Conservation (phyloP, 2,888 invertebrate genomes). For the Aporophyla lueneburgensis region DNA sequence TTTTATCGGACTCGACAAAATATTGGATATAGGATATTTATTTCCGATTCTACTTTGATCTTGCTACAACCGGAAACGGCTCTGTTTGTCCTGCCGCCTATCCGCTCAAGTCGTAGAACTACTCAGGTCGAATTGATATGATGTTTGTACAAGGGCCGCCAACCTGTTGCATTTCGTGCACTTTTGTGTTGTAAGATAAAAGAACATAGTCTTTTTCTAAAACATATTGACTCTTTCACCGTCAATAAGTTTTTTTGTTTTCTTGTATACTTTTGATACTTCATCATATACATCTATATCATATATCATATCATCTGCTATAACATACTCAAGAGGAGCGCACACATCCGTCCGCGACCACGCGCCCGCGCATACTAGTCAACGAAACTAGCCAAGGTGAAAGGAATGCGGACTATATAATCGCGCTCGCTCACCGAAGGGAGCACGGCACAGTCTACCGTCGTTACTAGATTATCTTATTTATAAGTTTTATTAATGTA, state of each 20-base stretch:
- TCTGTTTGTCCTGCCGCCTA: constrained; percentile 24
- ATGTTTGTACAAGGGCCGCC: constrained; percentile 43
- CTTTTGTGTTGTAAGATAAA: constrained; percentile 12
- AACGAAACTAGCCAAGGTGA: no score
- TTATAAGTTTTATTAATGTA: no score
- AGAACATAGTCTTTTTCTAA: not conserved
- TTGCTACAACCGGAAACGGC: constrained; percentile 28
- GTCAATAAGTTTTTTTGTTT: not conserved
- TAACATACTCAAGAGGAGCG: no score
- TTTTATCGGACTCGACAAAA: constrained; percentile 3
- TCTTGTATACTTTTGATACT: not conserved
- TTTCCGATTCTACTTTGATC: constrained; percentile 45
- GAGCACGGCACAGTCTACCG: no score
- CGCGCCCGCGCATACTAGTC: no score
- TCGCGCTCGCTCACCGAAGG: no score
- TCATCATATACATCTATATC: no score
- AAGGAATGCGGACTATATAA: no score
- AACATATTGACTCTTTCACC: not conserved
- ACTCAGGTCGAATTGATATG: constrained; percentile 54
- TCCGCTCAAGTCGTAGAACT: constrained; percentile 25
- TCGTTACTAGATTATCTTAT: no score
- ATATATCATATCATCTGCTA: no score
- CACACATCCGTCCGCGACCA: no score
- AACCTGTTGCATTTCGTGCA: constrained; percentile 52
- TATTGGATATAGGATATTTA: constrained; percentile 36